These are phyloP conservation scores for Menidia beryllina DNA, from an alignment of 2,113 vertebrate genomes.

Conservation along the genomic window DNA sequence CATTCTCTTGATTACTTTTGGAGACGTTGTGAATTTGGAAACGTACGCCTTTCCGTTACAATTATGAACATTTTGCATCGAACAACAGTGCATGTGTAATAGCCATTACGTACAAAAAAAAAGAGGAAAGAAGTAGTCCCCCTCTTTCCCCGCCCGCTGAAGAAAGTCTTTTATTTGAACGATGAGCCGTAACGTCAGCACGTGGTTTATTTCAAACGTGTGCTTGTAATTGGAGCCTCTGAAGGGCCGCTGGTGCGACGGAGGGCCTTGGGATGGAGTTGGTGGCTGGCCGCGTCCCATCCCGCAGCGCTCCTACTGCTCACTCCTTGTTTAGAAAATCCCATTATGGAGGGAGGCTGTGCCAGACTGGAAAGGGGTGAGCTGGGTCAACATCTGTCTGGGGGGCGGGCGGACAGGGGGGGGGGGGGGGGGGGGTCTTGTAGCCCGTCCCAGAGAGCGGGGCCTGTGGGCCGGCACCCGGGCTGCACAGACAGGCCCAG, in stretches of 20 bases:
- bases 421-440: conserved; percentile 31
- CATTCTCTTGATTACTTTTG: conserved; percentile 98
- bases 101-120: conserved; percentile 68
- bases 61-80: conserved; percentile 91
- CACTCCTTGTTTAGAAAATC: conserved; percentile 81
- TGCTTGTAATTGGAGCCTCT: conserved; percentile 68
- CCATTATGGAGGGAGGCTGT: conserved; percentile 72
- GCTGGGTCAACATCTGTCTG: conserved; percentile 82
- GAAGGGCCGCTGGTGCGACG: conserved; percentile 43
- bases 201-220: conserved; percentile 64
- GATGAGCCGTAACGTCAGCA: conserved; percentile 64
- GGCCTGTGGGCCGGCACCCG: conserved; percentile 49
- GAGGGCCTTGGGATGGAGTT: conserved; percentile 64
- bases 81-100: conserved; percentile 87
- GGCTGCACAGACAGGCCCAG: conserved; percentile 67
- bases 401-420: conserved; percentile 49
- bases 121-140: conserved; percentile 5
- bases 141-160: conserved; percentile 17
- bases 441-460: conserved; percentile 45
- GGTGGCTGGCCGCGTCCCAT: conserved; percentile 60
- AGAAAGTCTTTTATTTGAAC: conserved; percentile 67
- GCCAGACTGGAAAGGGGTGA: conserved; percentile 79
- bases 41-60: conserved; percentile 95
- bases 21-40: conserved; percentile 92
- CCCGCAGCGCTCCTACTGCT: conserved; percentile 65